A percentile compares a stretch with the other conserved stretches of the same genome.
phyloP scores from a whole-genome alignment of 2,113 vertebrate species.

The Hippocampus comes region DNA sequence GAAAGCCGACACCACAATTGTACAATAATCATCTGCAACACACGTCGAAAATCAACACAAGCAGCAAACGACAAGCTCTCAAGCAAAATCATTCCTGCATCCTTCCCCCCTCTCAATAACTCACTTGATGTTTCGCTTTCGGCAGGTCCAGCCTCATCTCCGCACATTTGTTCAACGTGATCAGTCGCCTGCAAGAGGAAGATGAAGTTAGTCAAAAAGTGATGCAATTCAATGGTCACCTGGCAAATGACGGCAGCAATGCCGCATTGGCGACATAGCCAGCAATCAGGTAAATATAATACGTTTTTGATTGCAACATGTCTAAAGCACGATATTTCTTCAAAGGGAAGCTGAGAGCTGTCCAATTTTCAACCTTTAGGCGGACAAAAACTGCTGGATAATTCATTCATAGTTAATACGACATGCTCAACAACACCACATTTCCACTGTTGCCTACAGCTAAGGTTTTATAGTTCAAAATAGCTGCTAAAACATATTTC shows the following conservation, averaged over 20 bases:
- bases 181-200: conserved; percentile 72
- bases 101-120: conserved; percentile 25
- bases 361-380: not conserved
- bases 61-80: too few species aligned
- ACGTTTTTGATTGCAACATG: too few species aligned
- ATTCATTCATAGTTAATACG: too few species aligned
- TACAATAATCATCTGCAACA: too few species aligned
- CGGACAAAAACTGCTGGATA: not conserved
- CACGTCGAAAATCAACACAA: not conserved
- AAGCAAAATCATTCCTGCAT: too few species aligned
- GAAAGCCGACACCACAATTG: not conserved
- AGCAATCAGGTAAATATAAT: too few species aligned
- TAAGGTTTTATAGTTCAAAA: too few species aligned
- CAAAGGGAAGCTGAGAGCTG: not conserved
- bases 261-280: not conserved
- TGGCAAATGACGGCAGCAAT: not conserved
- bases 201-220: not conserved
- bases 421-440: too few species aligned
- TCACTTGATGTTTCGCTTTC: conserved; percentile 71
- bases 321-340: too few species aligned
- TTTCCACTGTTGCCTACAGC: too few species aligned
- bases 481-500: too few species aligned
- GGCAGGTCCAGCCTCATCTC: conserved; percentile 81
- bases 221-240: conserved; percentile 3
- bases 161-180: conserved; percentile 81